phyloP scores from a whole-genome alignment of 2,113 vertebrate species.

The Gobiocypris rarus region DNA sequence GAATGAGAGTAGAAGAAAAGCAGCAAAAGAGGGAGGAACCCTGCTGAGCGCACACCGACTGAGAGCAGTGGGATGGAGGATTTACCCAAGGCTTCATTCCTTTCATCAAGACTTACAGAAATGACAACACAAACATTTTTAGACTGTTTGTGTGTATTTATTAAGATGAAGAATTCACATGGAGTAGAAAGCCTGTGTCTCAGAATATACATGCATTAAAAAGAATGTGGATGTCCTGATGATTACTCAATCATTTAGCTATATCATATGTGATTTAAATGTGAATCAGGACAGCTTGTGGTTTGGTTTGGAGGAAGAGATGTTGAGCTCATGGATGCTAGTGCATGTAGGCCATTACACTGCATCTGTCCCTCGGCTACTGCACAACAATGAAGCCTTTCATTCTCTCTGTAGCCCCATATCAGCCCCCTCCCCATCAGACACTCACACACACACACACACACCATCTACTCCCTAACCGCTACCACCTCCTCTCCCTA shows the following conservation, averaged over 20 bases:
- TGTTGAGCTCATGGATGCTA: constrained; percentile 1
- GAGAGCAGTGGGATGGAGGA: not conserved
- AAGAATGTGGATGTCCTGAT: not conserved
- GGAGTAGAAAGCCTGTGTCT: not conserved
- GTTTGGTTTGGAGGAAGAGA: constrained; percentile 26
- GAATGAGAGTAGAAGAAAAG: constrained; percentile 19
- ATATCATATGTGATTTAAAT: constrained; percentile 20
- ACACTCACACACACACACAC: not conserved
- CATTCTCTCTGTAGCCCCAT: constrained; percentile 37
- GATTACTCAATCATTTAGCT: not conserved
- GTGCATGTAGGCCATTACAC: constrained; percentile 36
- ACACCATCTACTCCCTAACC: not conserved
- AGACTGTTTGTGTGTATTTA: not conserved
- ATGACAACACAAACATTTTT: not conserved
- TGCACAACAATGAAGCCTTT: constrained; percentile 52
- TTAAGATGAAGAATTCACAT: not conserved
- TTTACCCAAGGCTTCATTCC: not conserved
- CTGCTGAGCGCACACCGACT: constrained; percentile 37
- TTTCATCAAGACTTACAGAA: not conserved
- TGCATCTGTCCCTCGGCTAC: constrained; percentile 41
- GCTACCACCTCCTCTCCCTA: not conserved
- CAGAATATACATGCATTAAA: not conserved
- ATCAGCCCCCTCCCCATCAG: constrained; percentile 8
- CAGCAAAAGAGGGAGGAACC: constrained; percentile 39
- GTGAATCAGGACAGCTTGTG: not conserved